A percentile compares a stretch with the other conserved stretches of the same genome.
Evolutionary conservation across 2,797 vertebrate species (phyloP).

Genomic region (Poecilia velifera): DNA sequence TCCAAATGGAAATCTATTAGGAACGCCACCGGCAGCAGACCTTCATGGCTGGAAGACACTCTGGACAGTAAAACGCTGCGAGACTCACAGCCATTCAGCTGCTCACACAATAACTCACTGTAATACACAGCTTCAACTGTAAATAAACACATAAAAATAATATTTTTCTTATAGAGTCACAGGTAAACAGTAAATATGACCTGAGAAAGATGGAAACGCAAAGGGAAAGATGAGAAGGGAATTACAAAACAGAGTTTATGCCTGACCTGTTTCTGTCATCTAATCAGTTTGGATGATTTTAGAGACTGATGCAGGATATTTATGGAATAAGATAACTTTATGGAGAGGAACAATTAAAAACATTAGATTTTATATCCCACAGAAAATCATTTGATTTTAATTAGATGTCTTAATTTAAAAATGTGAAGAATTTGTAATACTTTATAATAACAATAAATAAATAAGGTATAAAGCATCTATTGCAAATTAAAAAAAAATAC

Average conservation of each 20-base stretch:
- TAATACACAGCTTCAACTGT: background rate
- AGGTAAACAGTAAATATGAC: background rate
- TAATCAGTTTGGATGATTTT: background rate
- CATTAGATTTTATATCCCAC: background rate
- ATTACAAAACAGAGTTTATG: background rate
- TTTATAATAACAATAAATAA: background rate
- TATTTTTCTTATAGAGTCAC: background rate
- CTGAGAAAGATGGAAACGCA: background rate
- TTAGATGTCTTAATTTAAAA: background rate
- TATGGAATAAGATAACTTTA: background rate
- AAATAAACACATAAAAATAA: background rate
- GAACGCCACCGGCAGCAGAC: slow-evolving; percentile 56
- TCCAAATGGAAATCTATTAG: slow-evolving; percentile 86
- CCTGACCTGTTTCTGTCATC: background rate
- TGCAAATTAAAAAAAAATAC: background rate
- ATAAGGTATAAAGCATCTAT: background rate
- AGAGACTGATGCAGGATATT: background rate
- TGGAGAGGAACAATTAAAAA: background rate
- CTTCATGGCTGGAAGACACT: slow-evolving; percentile 36
- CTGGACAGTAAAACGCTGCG: slow-evolving; percentile 23
- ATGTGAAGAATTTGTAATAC: background rate
- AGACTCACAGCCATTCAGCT: background rate
- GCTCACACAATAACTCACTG: background rate
- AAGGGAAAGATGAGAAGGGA: background rate
- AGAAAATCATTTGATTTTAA: background rate